phyloP scores from a whole-genome alignment of 2,113 vertebrate species.

The Gadus chalcogrammus region DNA sequence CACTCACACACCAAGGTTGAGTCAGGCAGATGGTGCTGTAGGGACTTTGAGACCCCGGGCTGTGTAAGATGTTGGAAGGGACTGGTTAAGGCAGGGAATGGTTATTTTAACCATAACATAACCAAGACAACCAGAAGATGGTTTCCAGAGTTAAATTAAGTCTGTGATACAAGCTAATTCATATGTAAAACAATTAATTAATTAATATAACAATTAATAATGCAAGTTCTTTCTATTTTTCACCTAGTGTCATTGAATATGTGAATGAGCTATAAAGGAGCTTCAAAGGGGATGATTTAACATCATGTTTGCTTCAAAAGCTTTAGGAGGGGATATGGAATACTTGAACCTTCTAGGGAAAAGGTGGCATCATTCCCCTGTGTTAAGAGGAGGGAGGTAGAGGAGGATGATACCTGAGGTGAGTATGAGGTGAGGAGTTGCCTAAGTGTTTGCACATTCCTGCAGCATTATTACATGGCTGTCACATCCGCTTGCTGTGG shows the following conservation, averaged over 20 bases:
- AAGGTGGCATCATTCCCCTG: constrained; percentile 27
- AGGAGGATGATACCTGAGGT: neutral
- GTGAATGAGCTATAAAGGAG: neutral
- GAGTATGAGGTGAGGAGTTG: constrained; percentile 20
- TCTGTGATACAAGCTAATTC: too few species aligned
- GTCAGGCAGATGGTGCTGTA: constrained; percentile 63
- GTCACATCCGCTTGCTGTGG: constrained; percentile 49
- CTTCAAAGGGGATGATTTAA: too few species aligned
- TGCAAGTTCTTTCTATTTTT: too few species aligned
- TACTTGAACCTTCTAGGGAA: constrained; percentile 54
- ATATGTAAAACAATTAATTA: too few species aligned
- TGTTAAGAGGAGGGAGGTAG: neutral
- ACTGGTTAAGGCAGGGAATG: constrained; percentile 19
- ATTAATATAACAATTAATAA: too few species aligned
- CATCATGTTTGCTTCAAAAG: too few species aligned
- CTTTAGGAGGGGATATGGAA: too few species aligned
- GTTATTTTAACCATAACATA: constrained; percentile 15
- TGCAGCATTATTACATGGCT: constrained; percentile 61
- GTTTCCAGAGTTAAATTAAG: too few species aligned
- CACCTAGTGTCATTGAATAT: too few species aligned
- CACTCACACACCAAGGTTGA: constrained; percentile 38
- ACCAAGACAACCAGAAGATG: too few species aligned
- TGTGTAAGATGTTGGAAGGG: constrained; percentile 40
- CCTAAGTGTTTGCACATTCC: constrained; percentile 51
- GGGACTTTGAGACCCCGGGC: constrained; percentile 51